Evolutionary conservation across 2,113 vertebrate species (phyloP).

Genomic region (Bucco capensis): DNA sequence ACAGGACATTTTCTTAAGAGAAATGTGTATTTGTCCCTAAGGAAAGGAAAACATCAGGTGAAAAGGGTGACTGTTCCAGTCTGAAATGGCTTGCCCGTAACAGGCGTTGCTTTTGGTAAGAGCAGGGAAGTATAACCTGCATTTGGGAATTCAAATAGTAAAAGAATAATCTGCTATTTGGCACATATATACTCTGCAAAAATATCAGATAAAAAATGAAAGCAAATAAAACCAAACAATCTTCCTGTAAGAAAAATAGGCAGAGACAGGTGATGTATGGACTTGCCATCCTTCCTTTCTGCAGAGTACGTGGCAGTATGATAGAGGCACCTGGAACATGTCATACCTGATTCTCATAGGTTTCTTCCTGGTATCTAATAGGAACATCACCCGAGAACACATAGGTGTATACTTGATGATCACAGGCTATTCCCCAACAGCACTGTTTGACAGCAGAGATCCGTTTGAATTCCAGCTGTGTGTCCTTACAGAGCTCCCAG

Average conservation of each 20-base stretch:
- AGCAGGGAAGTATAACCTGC: not conserved
- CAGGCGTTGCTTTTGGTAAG: not conserved
- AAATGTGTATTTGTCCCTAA: not conserved
- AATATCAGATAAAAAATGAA: not conserved
- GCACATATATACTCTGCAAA: not conserved
- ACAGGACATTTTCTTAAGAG: not conserved
- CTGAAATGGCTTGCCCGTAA: not conserved
- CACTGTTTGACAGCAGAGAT: conserved; percentile 83
- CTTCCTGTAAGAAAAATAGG: not conserved
- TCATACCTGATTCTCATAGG: conserved; percentile 93
- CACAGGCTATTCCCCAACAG: conserved; percentile 94
- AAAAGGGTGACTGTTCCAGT: not conserved
- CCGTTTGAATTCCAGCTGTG: conserved; percentile 89
- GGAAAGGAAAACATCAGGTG: not conserved
- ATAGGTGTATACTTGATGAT: conserved; percentile 88
- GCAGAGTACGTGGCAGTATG: not conserved
- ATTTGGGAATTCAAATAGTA: not conserved
- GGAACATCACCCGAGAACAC: conserved; percentile 87
- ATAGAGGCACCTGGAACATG: not conserved
- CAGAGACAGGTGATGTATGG: not conserved
- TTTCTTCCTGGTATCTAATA: conserved; percentile 89
- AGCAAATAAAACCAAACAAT: not conserved
- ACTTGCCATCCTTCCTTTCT: not conserved
- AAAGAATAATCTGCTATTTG: not conserved
- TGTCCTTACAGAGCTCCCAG: conserved; percentile 88